Conservation (phyloP, 2,888 invertebrate genomes). For the Candidula unifasciata region DNA sequence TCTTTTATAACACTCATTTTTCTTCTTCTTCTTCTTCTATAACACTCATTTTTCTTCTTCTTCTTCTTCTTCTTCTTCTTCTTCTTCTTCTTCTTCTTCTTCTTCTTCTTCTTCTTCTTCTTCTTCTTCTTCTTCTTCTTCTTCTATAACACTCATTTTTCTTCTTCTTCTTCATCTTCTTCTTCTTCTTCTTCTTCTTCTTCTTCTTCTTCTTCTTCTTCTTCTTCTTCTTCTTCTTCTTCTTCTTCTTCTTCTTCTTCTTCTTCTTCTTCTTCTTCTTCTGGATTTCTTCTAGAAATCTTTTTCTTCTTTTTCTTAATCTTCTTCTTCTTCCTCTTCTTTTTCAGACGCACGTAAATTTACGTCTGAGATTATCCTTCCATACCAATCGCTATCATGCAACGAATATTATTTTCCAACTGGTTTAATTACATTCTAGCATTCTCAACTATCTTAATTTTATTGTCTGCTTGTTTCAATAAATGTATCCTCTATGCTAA, state of each 20-base stretch:
- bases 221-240: slow-evolving; percentile 23
- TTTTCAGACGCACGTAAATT: too few relatives aligned
- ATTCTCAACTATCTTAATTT: too few relatives aligned
- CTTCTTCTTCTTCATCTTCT: not conserved
- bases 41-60: not conserved
- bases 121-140: not conserved
- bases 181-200: not conserved
- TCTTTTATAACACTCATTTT: not conserved
- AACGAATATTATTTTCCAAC: too few relatives aligned
- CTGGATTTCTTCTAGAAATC: not conserved
- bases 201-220: slow-evolving; percentile 14
- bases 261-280: slow-evolving; percentile 21
- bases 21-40: too few relatives aligned
- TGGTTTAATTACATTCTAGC: too few relatives aligned
- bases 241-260: slow-evolving; percentile 25
- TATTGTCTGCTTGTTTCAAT: too few relatives aligned
- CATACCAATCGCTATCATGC: too few relatives aligned
- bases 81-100: slow-evolving; percentile 1
- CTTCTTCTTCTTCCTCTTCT: slow-evolving; percentile 13
- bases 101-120: slow-evolving; percentile 12
- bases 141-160: not conserved
- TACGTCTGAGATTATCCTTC: too few relatives aligned
- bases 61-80: slow-evolving; percentile 18
- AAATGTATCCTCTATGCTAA: too few relatives aligned
- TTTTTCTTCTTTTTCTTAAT: not conserved